A percentile compares a stretch with the other conserved stretches of the same genome.
Evolutionary conservation across 2,113 vertebrate genomes (phyloP).

Genomic region (Leptosomus discolor): DNA sequence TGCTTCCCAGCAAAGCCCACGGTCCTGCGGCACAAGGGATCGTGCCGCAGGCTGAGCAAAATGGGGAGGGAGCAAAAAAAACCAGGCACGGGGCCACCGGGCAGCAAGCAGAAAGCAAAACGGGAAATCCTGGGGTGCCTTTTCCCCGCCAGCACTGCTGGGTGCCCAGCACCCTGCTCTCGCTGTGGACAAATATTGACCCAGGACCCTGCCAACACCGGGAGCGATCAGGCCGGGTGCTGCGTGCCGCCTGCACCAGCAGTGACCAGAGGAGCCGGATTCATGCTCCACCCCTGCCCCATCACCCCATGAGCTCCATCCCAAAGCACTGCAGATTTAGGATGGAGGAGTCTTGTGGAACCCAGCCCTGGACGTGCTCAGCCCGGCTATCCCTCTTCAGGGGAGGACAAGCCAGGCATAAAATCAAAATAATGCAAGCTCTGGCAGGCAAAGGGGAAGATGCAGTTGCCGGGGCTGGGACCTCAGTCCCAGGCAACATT

Average conservation of each 20-base stretch:
- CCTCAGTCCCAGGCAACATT: neutral
- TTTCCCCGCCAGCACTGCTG: neutral
- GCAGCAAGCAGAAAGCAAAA: neutral
- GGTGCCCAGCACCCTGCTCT: neutral
- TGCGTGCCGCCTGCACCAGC: neutral
- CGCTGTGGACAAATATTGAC: neutral
- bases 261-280: neutral
- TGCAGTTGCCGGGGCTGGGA: neutral
- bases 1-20: neutral
- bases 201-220: neutral
- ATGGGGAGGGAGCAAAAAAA: neutral
- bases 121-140: neutral
- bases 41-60: rapidly evolving
- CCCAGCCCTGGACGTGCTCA: neutral
- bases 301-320: neutral
- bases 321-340: neutral
- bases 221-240: neutral
- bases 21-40: neutral
- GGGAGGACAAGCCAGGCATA: neutral
- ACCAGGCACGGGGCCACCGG: rapidly evolving
- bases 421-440: neutral
- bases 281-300: rapidly evolving
- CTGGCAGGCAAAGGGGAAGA: neutral
- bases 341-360: neutral
- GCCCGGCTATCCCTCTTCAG: neutral